Evolutionary conservation across 2,113 vertebrate species (phyloP).

Genomic region (Notiomystis cincta): DNA sequence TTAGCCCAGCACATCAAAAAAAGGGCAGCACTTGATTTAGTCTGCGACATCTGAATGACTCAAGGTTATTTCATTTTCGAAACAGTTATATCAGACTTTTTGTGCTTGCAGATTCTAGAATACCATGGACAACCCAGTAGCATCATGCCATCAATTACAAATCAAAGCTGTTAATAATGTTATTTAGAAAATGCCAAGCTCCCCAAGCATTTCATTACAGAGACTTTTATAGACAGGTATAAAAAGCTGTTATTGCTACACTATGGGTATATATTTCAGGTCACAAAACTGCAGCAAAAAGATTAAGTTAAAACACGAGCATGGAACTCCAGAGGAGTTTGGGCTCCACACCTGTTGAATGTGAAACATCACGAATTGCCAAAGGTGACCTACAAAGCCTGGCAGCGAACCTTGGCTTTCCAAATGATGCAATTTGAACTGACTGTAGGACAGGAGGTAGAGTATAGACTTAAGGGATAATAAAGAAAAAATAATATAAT

Average conservation of each 20-base stretch:
- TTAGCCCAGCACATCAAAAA: constrained; percentile 50
- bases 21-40: constrained; percentile 62
- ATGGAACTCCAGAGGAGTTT: neutral
- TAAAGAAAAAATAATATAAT: neutral
- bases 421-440: neutral
- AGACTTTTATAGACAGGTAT: constrained; percentile 23
- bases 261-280: neutral
- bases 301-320: neutral
- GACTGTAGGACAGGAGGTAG: neutral
- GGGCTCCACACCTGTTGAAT: neutral
- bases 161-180: constrained; percentile 55
- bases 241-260: constrained; percentile 38
- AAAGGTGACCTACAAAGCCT: neutral
- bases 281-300: neutral
- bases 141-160: constrained; percentile 32
- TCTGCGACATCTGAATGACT: constrained; percentile 48
- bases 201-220: constrained; percentile 39
- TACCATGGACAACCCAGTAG: neutral
- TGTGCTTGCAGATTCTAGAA: neutral
- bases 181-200: constrained; percentile 47
- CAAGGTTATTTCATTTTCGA: constrained; percentile 57
- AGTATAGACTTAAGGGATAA: neutral
- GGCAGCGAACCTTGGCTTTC: neutral
- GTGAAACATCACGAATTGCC: neutral
- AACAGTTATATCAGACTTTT: constrained; percentile 19